phyloP scores from a whole-genome alignment of 1,140 invertebrate genomes.

The Callitettix versicolor region DNA sequence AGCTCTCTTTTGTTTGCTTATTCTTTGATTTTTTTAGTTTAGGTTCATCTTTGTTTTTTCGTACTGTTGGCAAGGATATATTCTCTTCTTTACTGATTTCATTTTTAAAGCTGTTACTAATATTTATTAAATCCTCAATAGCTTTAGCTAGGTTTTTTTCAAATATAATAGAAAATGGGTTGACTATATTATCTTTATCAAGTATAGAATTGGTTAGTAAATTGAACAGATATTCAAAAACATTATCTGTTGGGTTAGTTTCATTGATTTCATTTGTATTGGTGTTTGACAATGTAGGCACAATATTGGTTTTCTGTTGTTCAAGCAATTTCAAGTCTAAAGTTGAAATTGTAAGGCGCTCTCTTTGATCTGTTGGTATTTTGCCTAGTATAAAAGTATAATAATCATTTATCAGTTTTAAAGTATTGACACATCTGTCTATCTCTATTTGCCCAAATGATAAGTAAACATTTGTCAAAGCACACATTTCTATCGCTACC shows the following conservation, averaged over 20 bases:
- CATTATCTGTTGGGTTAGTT: not conserved
- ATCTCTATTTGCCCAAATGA: constrained; percentile 43
- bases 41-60: not conserved
- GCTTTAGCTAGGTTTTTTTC: not conserved
- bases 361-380: not conserved
- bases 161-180: not conserved
- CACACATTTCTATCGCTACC: constrained; percentile 36
- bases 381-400: constrained; percentile 36
- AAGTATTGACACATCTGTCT: constrained; percentile 40
- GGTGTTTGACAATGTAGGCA: not conserved
- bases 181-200: not conserved
- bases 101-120: not conserved
- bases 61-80: too few relatives aligned
- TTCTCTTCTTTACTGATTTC: not conserved
- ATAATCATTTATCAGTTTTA: constrained; percentile 43
- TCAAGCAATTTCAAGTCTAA: not conserved
- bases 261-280: not conserved
- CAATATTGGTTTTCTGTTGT: not conserved
- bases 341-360: not conserved
- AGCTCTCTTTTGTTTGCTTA: constrained; percentile 1
- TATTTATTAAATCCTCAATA: not conserved
- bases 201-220: not conserved
- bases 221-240: not conserved
- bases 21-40: not conserved
- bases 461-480: constrained; percentile 40